Percentiles rank a stretch among this genome's conserved stretches.
Evolutionary conservation across 2,888 invertebrate species (phyloP).

Genomic region (Hypercompe scribonia): DNA sequence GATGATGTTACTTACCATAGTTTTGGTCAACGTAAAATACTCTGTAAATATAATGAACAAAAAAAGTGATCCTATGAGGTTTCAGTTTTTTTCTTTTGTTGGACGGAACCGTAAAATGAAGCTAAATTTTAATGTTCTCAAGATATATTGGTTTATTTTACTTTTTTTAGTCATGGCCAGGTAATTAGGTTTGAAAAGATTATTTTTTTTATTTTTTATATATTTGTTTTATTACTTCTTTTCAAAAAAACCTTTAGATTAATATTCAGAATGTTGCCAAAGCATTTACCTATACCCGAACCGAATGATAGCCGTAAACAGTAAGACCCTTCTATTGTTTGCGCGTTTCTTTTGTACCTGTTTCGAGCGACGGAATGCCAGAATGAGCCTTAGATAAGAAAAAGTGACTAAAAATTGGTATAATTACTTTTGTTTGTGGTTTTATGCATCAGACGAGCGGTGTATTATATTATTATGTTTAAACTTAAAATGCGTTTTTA

Average conservation of each 20-base stretch:
- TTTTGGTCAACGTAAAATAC: too few species aligned
- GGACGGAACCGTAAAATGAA: too few species aligned
- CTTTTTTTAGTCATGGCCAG: not conserved
- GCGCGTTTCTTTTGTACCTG: not conserved
- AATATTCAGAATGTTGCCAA: not conserved
- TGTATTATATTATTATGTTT: too few species aligned
- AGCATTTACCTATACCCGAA: not conserved
- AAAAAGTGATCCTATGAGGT: too few species aligned
- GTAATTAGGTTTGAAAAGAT: too few species aligned
- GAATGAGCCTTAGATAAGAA: not conserved
- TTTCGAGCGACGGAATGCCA: not conserved
- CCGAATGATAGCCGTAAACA: not conserved
- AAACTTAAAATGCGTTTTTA: too few species aligned
- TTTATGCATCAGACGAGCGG: not conserved
- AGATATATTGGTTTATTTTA: not conserved
- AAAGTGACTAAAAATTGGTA: not conserved
- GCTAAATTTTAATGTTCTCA: too few species aligned
- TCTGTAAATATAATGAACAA: too few species aligned
- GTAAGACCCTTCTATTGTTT: not conserved
- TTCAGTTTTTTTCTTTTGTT: too few species aligned
- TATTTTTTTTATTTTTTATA: too few species aligned
- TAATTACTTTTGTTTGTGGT: too few species aligned
- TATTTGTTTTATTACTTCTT: not conserved
- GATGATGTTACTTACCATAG: too few species aligned
- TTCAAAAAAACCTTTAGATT: not conserved